Conservation (phyloP, 2,888 invertebrate species). For the Cheilosia pagana region DNA sequence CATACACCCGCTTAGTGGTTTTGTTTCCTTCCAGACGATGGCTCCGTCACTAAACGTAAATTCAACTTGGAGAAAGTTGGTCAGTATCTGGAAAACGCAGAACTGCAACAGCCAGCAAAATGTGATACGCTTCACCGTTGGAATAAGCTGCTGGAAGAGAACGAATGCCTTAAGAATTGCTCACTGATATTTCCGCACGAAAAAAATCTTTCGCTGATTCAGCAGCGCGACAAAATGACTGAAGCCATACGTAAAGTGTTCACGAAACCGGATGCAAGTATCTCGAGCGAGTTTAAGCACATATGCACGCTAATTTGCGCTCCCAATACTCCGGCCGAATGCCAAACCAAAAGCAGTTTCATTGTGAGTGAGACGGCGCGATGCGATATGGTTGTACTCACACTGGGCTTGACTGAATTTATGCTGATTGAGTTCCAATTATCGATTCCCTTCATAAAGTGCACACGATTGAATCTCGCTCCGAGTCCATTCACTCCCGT, state of each 20-base stretch:
- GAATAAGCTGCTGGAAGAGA: constrained; percentile 90
- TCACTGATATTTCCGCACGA: constrained; percentile 90
- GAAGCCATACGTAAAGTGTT: constrained; percentile 88
- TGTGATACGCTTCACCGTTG: constrained; percentile 89
- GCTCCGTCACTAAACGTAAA: constrained; percentile 83
- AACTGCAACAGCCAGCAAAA: constrained; percentile 87
- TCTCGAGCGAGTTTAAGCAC: constrained; percentile 86
- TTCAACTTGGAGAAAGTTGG: constrained; percentile 95
- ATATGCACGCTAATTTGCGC: constrained; percentile 85
- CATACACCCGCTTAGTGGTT: not conserved
- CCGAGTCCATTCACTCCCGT: constrained; percentile 82
- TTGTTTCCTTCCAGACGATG: constrained; percentile 77
- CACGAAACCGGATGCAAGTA: constrained; percentile 86
- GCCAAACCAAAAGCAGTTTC: constrained; percentile 78
- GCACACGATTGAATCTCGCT: constrained; percentile 85
- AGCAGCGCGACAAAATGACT: constrained; percentile 90
- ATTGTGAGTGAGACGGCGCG: constrained; percentile 78
- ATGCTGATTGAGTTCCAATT: constrained; percentile 80
- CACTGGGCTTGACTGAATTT: constrained; percentile 79
- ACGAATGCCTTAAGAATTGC: constrained; percentile 89
- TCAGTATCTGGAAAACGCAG: constrained; percentile 92
- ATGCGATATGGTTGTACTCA: constrained; percentile 79
- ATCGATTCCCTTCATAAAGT: constrained; percentile 83
- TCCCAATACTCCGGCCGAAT: constrained; percentile 71
- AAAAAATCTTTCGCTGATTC: constrained; percentile 90